phyloP scores from a whole-genome alignment of 2,888 invertebrate genomes.

The Oligia strigilis region DNA sequence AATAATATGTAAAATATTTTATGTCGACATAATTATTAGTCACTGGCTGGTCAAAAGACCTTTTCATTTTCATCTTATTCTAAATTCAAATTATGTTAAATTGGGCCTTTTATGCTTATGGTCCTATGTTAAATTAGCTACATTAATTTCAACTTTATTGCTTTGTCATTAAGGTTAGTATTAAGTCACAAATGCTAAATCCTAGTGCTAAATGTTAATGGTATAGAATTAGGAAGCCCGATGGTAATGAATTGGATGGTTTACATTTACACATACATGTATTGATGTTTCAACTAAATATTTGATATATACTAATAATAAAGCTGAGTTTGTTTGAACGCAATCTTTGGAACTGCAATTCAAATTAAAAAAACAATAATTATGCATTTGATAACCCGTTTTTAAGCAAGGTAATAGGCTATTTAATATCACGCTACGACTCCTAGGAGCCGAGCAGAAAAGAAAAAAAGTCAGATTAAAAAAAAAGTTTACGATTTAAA shows the following conservation, averaged over 20 bases:
- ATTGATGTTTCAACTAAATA: slow-evolving; percentile 34
- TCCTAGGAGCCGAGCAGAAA: background rate
- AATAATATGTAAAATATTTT: background rate
- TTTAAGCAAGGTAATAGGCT: background rate
- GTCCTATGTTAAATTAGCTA: slow-evolving; percentile 35
- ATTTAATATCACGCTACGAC: background rate
- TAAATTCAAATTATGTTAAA: slow-evolving; percentile 40
- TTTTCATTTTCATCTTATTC: slow-evolving; percentile 23
- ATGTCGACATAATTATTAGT: slow-evolving; percentile 1
- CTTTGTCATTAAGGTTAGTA: slow-evolving; percentile 45
- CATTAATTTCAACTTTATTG: slow-evolving; percentile 49
- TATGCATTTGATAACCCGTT: background rate
- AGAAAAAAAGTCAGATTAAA: background rate
- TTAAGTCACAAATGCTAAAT: slow-evolving; percentile 40
- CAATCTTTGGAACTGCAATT: background rate
- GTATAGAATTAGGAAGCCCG: slow-evolving; percentile 44
- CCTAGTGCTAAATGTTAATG: slow-evolving; percentile 37
- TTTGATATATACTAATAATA: background rate
- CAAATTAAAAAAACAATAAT: background rate
- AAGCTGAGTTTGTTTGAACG: background rate
- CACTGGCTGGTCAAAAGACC: slow-evolving; percentile 57
- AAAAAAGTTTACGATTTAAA: background rate
- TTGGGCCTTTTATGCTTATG: slow-evolving; percentile 48
- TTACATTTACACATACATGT: slow-evolving; percentile 15
- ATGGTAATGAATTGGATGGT: slow-evolving; percentile 20